Evolutionary conservation across 2,888 invertebrate genomes (phyloP), one percentile per base, ranked within the genome.

Genomic region (Eupithecia inturbata): DNA sequence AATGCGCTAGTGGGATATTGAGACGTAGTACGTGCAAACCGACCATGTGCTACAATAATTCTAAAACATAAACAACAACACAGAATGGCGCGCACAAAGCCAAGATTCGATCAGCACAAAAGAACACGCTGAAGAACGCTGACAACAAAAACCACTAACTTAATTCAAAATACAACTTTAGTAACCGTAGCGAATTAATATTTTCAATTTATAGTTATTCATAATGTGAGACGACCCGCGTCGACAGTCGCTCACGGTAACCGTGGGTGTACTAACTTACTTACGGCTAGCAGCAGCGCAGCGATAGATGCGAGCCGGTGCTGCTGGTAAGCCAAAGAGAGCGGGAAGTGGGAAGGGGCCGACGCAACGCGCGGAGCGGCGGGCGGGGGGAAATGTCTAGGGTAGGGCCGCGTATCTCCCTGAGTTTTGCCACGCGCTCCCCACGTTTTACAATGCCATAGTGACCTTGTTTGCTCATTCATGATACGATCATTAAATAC

Each of bases 161-260:
- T 41, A 41, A 66, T 41, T 66, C 26, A 66, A 22, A 39, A 39
- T 39, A 22, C 36, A 86, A 53, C 49, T 53, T 22, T 82, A 77
- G 78, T 78, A 80, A 82, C 41, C 57, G 80, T 83, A 79, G 81
- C 82, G 81, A 83, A 84, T 83, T 84, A 83, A 84, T 84, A 84
- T 83, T 82, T 86, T 87, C 85, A 84, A 80, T 83, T 86, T 85
- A 86, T 79, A 81, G 84, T 82, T 82, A 66, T 41, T 81, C 81
- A 80, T 79, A 77, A 79, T 69, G 78, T 77, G 79, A 78, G 77
- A 77, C 69, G 79, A 81, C n/a, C n/a, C 85, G 85, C 87, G 85
- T 88, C 92, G 91, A 87, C 88, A 84, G 82, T 81, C 91, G 81
- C 88, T 84, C 88, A 83, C 91, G 89, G 81, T 87, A 79, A 86